Evolutionary conservation across 2,888 invertebrate genomes (phyloP).

Genomic region (Galeopsomyia nigrocyanea): DNA sequence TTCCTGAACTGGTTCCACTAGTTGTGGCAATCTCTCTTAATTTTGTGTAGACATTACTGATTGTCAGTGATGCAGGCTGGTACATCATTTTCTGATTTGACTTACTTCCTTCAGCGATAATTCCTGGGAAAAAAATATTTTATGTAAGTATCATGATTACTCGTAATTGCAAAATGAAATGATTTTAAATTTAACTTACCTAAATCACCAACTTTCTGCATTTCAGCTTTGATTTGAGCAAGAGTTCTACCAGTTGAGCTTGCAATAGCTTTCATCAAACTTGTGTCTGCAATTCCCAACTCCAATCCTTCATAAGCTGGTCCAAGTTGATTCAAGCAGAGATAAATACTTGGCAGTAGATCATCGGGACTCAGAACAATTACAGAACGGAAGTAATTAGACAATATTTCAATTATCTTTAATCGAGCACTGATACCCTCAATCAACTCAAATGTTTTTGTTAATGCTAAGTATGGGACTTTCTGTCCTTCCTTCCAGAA

Average conservation of each 20-base stretch:
- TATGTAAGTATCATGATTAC: too few relatives aligned
- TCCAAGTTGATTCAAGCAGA: constrained; percentile 95
- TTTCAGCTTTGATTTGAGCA: constrained; percentile 84
- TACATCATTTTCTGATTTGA: constrained; percentile 91
- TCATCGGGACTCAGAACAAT: constrained; percentile 91
- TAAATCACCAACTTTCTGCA: constrained; percentile 85
- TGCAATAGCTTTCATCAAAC: constrained; percentile 94
- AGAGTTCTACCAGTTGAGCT: constrained; percentile 88
- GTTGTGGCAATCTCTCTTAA: constrained; percentile 89
- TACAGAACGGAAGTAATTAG: constrained; percentile 94
- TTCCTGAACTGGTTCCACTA: constrained; percentile 82
- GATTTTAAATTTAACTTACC: constrained; percentile 70
- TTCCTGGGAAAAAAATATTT: constrained; percentile 22
- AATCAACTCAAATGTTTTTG: constrained; percentile 90
- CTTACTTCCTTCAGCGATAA: constrained; percentile 88
- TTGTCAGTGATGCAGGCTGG: constrained; percentile 83
- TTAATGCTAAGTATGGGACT: constrained; percentile 93
- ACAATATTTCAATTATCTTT: constrained; percentile 91
- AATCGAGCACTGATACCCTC: constrained; percentile 88
- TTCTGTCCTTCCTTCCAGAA: constrained; percentile 82
- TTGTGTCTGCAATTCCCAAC: constrained; percentile 94
- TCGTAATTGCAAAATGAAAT: too few relatives aligned
- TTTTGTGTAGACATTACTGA: constrained; percentile 83
- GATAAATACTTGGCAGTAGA: constrained; percentile 89
- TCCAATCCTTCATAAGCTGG: constrained; percentile 95